phyloP scores from a whole-genome alignment of 2,113 vertebrate genomes.

The Odontesthes bonariensis region DNA sequence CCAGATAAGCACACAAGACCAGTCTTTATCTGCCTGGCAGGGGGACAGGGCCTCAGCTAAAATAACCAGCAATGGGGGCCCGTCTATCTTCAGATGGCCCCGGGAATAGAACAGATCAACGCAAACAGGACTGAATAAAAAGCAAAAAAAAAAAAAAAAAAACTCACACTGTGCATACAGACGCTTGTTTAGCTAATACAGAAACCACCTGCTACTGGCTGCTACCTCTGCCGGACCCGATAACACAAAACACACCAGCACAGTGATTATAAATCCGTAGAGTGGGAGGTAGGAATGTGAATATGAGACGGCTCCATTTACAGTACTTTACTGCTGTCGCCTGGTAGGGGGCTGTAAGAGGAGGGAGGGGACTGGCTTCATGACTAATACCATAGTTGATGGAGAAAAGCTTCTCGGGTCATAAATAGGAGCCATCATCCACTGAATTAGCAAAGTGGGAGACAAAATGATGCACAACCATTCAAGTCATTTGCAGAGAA shows the following conservation, averaged over 20 bases:
- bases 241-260: conserved; percentile 62
- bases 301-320: conserved; percentile 71
- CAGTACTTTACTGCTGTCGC: conserved; percentile 63
- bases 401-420: conserved; percentile 73
- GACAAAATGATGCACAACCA: conserved; percentile 71
- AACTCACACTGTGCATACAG: conserved; percentile 61
- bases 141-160: not conserved
- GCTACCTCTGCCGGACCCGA: conserved; percentile 65
- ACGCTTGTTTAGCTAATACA: conserved; percentile 68
- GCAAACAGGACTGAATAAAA: conserved; percentile 42
- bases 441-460: conserved; percentile 77
- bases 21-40: conserved; percentile 75
- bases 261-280: conserved; percentile 64
- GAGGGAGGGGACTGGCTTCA: conserved; percentile 55
- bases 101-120: conserved; percentile 61
- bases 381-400: conserved; percentile 81
- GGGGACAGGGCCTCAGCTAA: conserved; percentile 55
- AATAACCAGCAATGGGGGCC: conserved; percentile 65
- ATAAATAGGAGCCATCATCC: conserved; percentile 81
- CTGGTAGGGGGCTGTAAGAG: conserved; percentile 27
- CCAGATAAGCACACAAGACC: conserved; percentile 71
- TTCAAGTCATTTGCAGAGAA: conserved; percentile 69
- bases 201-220: conserved; percentile 71
- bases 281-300: conserved; percentile 67
- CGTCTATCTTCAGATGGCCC: conserved; percentile 66